Base-by-base conservation (phyloP, 1,140 invertebrate species). In the Anastatus disparis region DNA sequence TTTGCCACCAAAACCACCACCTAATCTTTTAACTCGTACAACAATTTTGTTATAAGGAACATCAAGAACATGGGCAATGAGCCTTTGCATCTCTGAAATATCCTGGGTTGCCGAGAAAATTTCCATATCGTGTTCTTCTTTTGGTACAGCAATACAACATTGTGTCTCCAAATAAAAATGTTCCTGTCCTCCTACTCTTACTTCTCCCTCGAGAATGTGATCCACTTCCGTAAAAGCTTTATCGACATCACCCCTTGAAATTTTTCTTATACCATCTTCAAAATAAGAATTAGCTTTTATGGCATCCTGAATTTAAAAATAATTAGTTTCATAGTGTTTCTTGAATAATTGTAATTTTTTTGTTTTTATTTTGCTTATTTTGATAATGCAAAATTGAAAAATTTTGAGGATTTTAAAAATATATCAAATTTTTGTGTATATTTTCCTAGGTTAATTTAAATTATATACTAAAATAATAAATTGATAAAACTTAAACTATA, bases 161-260 rank as follows among this genome's bases (percentile, higher is more conserved):
- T 96, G 89, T 0, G 96, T 96, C 85, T 97, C 95, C 71, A 99
- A 84, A 85, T 99, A 98, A 86, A 98, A 98, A 84, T 99, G 97
- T 83, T 98, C 96, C 83, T 98, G 97, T 0, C 95, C 95, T 31
- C 94, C 95, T 74, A 92, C 92, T 73, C 91, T 89, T 52, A 94
- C 87, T 79, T 91, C 89, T 6, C 94, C 93, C 83, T 92, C 90
- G 29, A 92, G 73, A 20, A 90, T 81, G 79, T 90, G 84, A 31
- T 90, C 88, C 12, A 91, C 87, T 61, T 88, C 80, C 44, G 81
- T 74, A 73, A 96, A 91, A 0, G 87, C 91, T 75, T 88, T 77
- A 1, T 88, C 85, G 2, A 91, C 79, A 84, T 95, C 88, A 1
- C 96, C 95, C 76, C 89, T 90, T 46, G 71, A 80, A 4, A 91